A percentile compares a stretch with the other conserved stretches of the same genome.
phyloP scores from a whole-genome alignment of 1,140 invertebrate species.

The Phthorimaea operculella region DNA sequence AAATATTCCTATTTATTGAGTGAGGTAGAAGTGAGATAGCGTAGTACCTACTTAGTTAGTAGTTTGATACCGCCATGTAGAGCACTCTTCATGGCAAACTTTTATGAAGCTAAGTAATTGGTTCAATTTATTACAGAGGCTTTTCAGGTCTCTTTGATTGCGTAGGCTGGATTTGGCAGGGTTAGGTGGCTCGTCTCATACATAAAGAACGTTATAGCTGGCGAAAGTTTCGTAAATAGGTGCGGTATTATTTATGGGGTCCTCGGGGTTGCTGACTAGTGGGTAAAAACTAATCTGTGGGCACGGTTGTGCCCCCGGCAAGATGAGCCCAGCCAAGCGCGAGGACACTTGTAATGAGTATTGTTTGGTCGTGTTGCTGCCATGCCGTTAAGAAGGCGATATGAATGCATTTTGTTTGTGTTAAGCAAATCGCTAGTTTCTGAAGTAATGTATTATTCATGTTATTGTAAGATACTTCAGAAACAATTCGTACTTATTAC shows the following conservation, averaged over 20 bases:
- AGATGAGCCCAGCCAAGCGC: too few species aligned
- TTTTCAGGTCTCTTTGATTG: constrained; percentile 5
- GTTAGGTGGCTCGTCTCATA: not conserved
- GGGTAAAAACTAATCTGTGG: too few species aligned
- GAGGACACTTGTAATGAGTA: too few species aligned
- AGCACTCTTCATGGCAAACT: constrained; percentile 6
- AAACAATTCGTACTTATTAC: too few species aligned
- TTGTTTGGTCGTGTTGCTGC: too few species aligned
- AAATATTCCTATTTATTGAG: not conserved
- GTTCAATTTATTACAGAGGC: constrained; percentile 3
- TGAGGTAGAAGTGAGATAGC: not conserved
- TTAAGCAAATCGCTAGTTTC: too few species aligned
- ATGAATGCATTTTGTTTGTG: too few species aligned
- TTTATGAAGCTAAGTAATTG: constrained; percentile 15
- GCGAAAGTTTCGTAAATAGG: not conserved
- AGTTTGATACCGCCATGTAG: not conserved
- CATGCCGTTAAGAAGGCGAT: too few species aligned
- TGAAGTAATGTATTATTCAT: too few species aligned
- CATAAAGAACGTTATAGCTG: not conserved
- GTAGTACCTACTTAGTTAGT: not conserved
- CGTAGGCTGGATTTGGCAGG: not conserved
- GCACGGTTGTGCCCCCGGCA: too few species aligned
- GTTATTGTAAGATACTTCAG: too few species aligned
- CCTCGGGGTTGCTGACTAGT: not conserved
- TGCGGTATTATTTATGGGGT: not conserved